Base-by-base conservation (phyloP, 2,797 vertebrate genomes). In the Phoeniculus purpureus region DNA sequence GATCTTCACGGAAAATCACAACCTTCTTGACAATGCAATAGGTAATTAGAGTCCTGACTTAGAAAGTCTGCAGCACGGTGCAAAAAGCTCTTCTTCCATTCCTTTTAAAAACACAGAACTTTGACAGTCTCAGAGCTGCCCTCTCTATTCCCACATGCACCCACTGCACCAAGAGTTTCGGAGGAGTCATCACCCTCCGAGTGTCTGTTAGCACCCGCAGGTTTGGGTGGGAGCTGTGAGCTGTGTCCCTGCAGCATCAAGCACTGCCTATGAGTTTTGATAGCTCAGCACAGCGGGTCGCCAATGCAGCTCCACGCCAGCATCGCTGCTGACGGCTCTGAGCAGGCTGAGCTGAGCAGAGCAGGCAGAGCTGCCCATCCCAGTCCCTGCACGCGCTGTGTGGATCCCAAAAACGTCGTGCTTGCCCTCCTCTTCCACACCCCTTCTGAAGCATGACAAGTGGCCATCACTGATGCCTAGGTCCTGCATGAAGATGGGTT, bases 31-130 rank as follows among this genome's bases (percentile, higher is more conserved):
- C n/a, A 92, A 76, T 81, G 60, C 70, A 93, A 92, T 40, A 93
- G 86, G 70, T 85, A 85, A 94, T 94, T 94, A 92, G 76, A 94
- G 83, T 90, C n/a, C 66, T 82, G 80, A 87, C 2, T 12, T 64
- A 56, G 56, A 73, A 68, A 81, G 85, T 71, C 89, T 82, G 79
- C 22, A 51, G 72, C 52, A 55, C n/a, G 25, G 27, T 25, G 50
- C 45, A 78, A 59, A 92, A 81, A 55, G 45, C 15, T 61, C 71
- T 76, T 64, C 11, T 47, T 74, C 65, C 58, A 74, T 6, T 32
- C 18, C n/a, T 73, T 75, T 75, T 37, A n/a, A 58, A 93, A 81
- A 12, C 25, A 62, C 19, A 10, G 20, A 52, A 48, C 14, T 3
- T 70, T 56, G 23, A 72, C 32, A 43, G 48, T 19, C 34, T 37